A percentile compares a stretch with the other conserved stretches of the same genome.
Evolutionary conservation across 2,797 vertebrate genomes (phyloP).

Genomic region (Gymnothorax javanicus): DNA sequence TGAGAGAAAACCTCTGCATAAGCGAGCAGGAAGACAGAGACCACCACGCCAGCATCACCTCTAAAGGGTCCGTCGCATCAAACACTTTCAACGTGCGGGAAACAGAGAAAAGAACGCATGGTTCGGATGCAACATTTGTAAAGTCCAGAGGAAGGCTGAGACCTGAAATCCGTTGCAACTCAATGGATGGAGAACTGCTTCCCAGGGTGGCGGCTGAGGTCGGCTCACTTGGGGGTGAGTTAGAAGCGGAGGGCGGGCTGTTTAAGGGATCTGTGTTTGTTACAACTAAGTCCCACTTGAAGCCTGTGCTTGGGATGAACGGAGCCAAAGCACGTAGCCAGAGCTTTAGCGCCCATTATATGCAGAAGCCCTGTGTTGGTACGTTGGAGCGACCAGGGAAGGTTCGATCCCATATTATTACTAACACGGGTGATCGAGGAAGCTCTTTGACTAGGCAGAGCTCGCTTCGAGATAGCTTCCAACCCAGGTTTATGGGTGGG

Average conservation of each 20-base stretch:
- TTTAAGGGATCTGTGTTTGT: slow-evolving; percentile 83
- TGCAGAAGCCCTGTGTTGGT: slow-evolving; percentile 75
- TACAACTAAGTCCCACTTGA: slow-evolving; percentile 79
- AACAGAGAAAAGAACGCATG: slow-evolving; percentile 42
- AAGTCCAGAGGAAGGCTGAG: slow-evolving; percentile 53
- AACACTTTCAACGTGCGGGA: slow-evolving; percentile 64
- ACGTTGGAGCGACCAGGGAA: slow-evolving; percentile 73
- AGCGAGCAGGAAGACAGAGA: slow-evolving; percentile 90
- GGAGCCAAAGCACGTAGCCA: slow-evolving; percentile 92
- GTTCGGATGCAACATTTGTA: slow-evolving; percentile 52
- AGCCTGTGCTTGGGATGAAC: slow-evolving; percentile 90
- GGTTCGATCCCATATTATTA: slow-evolving; percentile 89
- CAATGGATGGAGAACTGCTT: slow-evolving; percentile 51
- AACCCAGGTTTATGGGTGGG: slow-evolving; percentile 56
- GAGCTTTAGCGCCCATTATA: slow-evolving; percentile 83
- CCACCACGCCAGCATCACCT: slow-evolving; percentile 85
- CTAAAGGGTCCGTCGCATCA: slow-evolving; percentile 72
- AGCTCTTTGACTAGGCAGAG: slow-evolving; percentile 83
- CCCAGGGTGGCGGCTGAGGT: slow-evolving; percentile 50
- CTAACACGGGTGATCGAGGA: slow-evolving; percentile 86
- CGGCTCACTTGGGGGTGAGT: slow-evolving; percentile 55
- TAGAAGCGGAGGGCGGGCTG: slow-evolving; percentile 72
- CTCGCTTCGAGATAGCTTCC: slow-evolving; percentile 65
- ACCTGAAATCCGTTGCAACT: slow-evolving; percentile 51
- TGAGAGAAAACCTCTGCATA: slow-evolving; percentile 75